phyloP scores from a whole-genome alignment of 2,113 vertebrate species.

The Syrrhaptes paradoxus region DNA sequence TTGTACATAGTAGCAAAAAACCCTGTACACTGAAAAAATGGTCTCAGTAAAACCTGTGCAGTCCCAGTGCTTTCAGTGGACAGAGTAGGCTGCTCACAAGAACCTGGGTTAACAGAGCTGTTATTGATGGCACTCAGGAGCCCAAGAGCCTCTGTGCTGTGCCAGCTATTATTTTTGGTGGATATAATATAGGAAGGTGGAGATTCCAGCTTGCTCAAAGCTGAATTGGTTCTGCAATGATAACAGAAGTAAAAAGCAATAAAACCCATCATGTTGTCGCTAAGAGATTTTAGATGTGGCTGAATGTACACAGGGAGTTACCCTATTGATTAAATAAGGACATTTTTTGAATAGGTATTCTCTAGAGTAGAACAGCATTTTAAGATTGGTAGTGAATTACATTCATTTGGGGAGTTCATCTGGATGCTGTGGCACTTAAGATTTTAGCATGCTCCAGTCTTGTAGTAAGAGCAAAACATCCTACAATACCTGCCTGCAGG shows the following conservation, averaged over 20 bases:
- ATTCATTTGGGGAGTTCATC: not conserved
- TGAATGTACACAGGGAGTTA: not conserved
- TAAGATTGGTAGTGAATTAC: not conserved
- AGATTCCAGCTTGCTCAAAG: conserved; percentile 1
- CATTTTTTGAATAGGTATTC: not conserved
- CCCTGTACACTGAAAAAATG: not conserved
- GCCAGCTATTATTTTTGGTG: not conserved
- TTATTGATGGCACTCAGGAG: not conserved
- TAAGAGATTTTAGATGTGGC: not conserved
- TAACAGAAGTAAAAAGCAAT: conserved; percentile 31
- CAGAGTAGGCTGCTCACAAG: not conserved
- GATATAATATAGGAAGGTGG: not conserved
- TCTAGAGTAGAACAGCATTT: not conserved
- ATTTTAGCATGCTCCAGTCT: not conserved
- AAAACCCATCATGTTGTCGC: not conserved
- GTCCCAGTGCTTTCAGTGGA: not conserved
- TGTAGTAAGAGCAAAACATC: not conserved
- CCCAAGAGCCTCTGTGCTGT: not conserved
- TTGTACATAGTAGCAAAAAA: not conserved
- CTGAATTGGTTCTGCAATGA: not conserved
- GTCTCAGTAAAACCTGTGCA: not conserved
- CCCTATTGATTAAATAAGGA: conserved; percentile 17
- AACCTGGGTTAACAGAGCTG: not conserved
- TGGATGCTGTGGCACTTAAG: not conserved
- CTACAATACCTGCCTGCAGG: not conserved